Conservation (phyloP, 1,140 invertebrate genomes). For the Brachionus sp. region DNA sequence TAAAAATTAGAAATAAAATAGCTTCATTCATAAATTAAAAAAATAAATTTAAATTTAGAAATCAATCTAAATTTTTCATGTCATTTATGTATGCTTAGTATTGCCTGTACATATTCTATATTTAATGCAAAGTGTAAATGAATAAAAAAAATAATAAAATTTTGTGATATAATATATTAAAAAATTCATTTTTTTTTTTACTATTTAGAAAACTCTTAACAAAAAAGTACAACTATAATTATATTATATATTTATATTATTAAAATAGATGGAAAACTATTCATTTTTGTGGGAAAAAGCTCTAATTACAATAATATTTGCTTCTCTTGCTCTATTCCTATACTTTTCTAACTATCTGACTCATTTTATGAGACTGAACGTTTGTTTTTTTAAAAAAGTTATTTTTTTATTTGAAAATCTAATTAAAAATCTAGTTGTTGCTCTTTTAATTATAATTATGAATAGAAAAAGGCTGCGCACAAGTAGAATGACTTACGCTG, state of each 20-base stretch:
- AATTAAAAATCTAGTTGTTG: constrained; percentile 13
- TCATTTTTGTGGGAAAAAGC: background rate
- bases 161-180: background rate
- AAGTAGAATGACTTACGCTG: background rate
- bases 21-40: background rate
- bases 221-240: background rate
- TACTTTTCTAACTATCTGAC: background rate
- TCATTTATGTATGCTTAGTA: background rate
- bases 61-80: background rate
- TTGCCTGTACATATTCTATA: background rate
- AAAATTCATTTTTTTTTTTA: background rate
- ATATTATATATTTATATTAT: no score
- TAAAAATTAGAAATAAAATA: background rate
- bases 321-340: background rate
- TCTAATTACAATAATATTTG: background rate
- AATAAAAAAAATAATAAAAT: background rate
- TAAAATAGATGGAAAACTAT: background rate
- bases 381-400: constrained; percentile 13
- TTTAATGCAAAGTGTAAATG: background rate
- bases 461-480: constrained; percentile 27
- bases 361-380: background rate
- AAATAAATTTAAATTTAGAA: background rate
- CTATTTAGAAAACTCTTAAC: background rate
- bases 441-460: constrained; percentile 21
- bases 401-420: background rate